Evolutionary conservation across 2,797 vertebrate species (phyloP).

Genomic region (Philypnodon macrostomus): DNA sequence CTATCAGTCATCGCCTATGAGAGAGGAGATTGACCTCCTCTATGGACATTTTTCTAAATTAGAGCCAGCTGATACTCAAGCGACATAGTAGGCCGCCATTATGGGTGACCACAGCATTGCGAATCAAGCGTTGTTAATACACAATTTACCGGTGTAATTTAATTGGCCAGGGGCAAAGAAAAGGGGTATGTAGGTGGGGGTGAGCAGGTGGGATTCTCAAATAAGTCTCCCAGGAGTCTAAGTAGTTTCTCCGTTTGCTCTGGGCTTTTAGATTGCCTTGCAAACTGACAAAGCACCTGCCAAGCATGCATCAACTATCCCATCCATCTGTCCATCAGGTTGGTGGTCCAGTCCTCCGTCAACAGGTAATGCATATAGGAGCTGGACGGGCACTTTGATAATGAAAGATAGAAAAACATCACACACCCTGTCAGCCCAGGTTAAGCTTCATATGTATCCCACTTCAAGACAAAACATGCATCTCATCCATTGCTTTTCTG

Average conservation of each 20-base stretch:
- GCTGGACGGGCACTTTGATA: conserved; percentile 66
- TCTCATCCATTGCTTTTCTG: conserved; percentile 53
- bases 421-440: conserved; percentile 73
- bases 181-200: conserved; percentile 1
- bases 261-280: conserved; percentile 79
- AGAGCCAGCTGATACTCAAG: conserved; percentile 72
- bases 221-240: conserved; percentile 70
- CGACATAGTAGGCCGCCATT: conserved; percentile 50
- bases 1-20: conserved; percentile 91
- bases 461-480: conserved; percentile 69
- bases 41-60: conserved; percentile 80
- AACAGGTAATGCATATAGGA: conserved; percentile 80
- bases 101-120: conserved; percentile 54
- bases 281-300: conserved; percentile 86
- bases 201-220: conserved; percentile 50
- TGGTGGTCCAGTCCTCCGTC: conserved; percentile 72
- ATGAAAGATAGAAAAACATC: conserved; percentile 83
- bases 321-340: conserved; percentile 85
- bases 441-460: conserved; percentile 75
- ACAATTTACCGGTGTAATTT: conserved; percentile 51
- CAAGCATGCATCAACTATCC: conserved; percentile 79
- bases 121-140: conserved; percentile 60
- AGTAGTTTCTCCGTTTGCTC: conserved; percentile 74
- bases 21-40: conserved; percentile 83
- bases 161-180: conserved; percentile 41